A percentile compares a stretch with the other conserved stretches of the same genome.
phyloP scores from a whole-genome alignment of 2,113 vertebrate species.

The Bubalus kerabau region DNA sequence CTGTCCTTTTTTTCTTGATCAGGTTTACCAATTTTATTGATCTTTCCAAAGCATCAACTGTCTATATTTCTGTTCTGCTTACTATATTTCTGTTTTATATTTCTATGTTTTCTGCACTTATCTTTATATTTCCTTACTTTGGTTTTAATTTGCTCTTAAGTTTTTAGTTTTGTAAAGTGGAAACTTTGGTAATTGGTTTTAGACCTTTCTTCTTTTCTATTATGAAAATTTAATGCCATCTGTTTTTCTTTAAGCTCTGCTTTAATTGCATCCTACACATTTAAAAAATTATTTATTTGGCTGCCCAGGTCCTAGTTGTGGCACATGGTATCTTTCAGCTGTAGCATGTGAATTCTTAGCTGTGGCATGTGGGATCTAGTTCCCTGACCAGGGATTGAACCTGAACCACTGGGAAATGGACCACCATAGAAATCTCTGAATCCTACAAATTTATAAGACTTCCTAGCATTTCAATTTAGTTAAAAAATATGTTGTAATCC shows the following conservation, averaged over 20 bases:
- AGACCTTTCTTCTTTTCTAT: background rate
- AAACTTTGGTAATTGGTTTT: background rate
- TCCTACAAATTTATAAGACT: background rate
- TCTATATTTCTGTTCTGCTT: background rate
- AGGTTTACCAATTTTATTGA: background rate
- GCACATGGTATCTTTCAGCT: background rate
- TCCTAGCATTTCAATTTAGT: background rate
- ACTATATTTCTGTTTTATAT: background rate
- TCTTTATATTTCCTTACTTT: background rate
- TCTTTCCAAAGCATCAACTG: background rate
- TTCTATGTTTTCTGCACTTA: background rate
- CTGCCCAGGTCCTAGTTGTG: background rate
- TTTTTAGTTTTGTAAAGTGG: background rate
- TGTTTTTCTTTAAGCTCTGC: background rate
- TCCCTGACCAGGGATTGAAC: background rate
- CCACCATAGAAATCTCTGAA: background rate
- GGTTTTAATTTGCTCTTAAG: background rate
- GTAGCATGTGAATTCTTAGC: background rate
- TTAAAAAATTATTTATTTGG: background rate
- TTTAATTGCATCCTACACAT: background rate
- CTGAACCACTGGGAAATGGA: background rate
- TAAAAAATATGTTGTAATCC: background rate
- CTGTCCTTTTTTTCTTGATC: background rate
- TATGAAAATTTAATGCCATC: background rate
- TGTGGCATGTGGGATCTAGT: background rate